Evolutionary conservation across 2,797 vertebrate species (phyloP).

Genomic region (Siniperca obscura): DNA sequence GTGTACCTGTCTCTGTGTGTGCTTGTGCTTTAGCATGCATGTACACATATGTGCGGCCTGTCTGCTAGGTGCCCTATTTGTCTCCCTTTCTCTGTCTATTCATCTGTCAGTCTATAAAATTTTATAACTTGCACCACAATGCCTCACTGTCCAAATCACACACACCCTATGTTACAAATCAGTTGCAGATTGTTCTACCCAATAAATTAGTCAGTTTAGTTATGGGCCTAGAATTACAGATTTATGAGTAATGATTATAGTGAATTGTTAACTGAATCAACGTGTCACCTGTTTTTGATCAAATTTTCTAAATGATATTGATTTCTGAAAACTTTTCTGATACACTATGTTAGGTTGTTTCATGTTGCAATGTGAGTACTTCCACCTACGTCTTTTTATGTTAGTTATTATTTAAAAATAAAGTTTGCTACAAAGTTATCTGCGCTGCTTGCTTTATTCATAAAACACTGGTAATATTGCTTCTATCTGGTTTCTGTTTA

Average conservation of each 20-base stretch:
- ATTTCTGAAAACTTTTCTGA: slow-evolving; percentile 19
- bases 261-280: slow-evolving; percentile 35
- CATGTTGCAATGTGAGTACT: background rate
- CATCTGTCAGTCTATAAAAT: slow-evolving; percentile 62
- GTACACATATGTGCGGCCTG: background rate
- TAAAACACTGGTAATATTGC: background rate
- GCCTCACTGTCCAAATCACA: slow-evolving; percentile 50
- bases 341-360: background rate
- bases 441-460: background rate
- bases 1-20: background rate
- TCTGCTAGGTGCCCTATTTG: slow-evolving; percentile 52
- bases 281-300: slow-evolving; percentile 24
- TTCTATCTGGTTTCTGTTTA: background rate
- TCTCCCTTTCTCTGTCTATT: slow-evolving; percentile 41
- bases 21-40: background rate
- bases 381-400: background rate
- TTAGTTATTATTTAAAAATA: background rate
- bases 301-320: slow-evolving; percentile 18
- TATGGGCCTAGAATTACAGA: slow-evolving; percentile 44
- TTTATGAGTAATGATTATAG: slow-evolving; percentile 35
- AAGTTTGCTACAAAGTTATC: background rate
- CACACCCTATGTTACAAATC: slow-evolving; percentile 55
- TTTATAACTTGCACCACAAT: slow-evolving; percentile 55
- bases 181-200: slow-evolving; percentile 54
- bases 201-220: slow-evolving; percentile 61